Conservation (phyloP, 2,888 invertebrate genomes). For the Ormyrus labotus region DNA sequence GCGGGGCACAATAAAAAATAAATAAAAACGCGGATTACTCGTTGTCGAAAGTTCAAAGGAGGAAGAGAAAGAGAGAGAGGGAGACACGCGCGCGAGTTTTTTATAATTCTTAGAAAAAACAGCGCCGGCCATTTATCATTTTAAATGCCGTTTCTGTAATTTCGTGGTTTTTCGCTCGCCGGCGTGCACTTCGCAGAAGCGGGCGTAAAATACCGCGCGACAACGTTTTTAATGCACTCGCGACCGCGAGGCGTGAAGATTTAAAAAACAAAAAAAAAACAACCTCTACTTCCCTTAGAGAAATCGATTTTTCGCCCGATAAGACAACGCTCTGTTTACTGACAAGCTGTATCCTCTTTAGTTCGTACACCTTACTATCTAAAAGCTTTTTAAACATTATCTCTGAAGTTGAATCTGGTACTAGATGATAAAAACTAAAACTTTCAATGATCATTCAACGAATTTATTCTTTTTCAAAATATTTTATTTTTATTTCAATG, state of each 20-base stretch:
- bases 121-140: conserved; percentile 51
- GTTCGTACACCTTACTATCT: too few species aligned
- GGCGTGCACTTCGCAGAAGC: conserved; percentile 42
- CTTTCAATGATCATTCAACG: too few species aligned
- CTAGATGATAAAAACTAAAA: too few species aligned
- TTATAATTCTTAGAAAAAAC: conserved; percentile 54
- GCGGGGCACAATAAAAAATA: conserved; percentile 14
- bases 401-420: too few species aligned
- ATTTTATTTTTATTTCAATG: too few species aligned
- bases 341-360: too few species aligned
- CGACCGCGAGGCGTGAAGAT: background rate
- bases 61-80: conserved; percentile 1
- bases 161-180: conserved; percentile 43
- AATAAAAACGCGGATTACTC: conserved; percentile 39
- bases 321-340: too few species aligned
- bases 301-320: too few species aligned
- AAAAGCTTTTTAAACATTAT: too few species aligned
- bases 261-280: too few species aligned
- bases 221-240: conserved; percentile 41
- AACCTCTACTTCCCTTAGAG: too few species aligned
- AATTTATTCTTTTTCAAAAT: too few species aligned
- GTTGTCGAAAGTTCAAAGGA: conserved; percentile 55
- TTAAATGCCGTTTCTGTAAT: conserved; percentile 54
- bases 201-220: conserved; percentile 44
- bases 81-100: conserved; percentile 19